Base-by-base conservation (phyloP, 2,113 vertebrate genomes). In the Sigmodon hispidus region DNA sequence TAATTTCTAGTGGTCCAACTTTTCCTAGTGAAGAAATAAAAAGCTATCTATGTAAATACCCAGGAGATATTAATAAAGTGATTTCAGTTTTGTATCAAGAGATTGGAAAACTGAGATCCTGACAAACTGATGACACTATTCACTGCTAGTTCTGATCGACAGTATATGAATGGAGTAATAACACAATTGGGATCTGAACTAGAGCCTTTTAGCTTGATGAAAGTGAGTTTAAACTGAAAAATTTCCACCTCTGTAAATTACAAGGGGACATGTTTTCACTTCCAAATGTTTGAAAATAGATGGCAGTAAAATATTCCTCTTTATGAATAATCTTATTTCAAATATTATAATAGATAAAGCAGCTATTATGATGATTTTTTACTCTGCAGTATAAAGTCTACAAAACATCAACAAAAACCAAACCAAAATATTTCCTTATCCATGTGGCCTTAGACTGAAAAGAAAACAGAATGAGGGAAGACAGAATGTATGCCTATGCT, bases 281-380 rank as follows among this genome's bases (percentile, higher is more conserved):
- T 88, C 63, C 26, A 57, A 87, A 59, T 48, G n/a, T 79, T 77
- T 88, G 88, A 73, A 80, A 89, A 73, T 61, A 93, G 57, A 43
- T 16, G 87, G 26, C 50, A 88, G 50, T 63, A 31, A 94, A 75
- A 52, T 63, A 96, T 11, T 90, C 43, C 69, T 75, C 45, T 50
- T 3, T 89, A 84, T 45, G 15, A 85, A 34, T 95, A 90, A 95
- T 75, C 89, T 92, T 52, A 90, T 73, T 75, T 91, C 24, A 63
- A 87, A 80, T 69, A 3, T 79, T 94, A 24, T n/a, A 88, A 31
- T 59, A 90, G 80, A 65, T 92, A 92, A n/a, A 69, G 90, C n/a
- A 16, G 80, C 40, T 34, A 75, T 94, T 93, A 40, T 9, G 19
- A n/a, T 92, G 45, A n/a, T 93, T 31, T 72, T 90, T 95, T 75